These are phyloP conservation scores for Bellardia pandia DNA, from an alignment of 2,888 invertebrate genomes.

Conservation along the genomic window DNA sequence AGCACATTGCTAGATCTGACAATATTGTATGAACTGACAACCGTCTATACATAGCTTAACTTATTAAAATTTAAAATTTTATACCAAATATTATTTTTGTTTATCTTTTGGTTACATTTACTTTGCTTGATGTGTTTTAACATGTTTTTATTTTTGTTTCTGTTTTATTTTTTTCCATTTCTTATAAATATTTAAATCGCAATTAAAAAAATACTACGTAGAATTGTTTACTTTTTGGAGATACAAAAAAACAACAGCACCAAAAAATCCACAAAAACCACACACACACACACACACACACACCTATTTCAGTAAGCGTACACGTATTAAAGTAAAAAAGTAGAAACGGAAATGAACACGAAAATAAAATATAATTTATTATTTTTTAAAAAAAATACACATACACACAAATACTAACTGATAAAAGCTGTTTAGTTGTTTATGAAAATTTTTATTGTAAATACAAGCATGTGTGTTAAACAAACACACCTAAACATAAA, in stretches of 20 bases:
- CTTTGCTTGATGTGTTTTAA: neutral
- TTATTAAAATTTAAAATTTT: slow-evolving; percentile 21
- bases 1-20: no score
- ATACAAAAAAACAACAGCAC: neutral
- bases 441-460: neutral
- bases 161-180: neutral
- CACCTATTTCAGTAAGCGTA: neutral
- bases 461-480: neutral
- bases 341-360: slow-evolving; percentile 38
- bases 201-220: slow-evolving; percentile 53
- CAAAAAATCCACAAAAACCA: slow-evolving; percentile 26
- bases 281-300: neutral
- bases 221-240: neutral
- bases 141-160: neutral
- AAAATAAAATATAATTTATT: slow-evolving; percentile 37
- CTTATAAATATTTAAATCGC: slow-evolving; percentile 60
- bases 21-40: no score
- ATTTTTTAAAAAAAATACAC: neutral
- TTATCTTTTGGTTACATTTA: slow-evolving; percentile 1
- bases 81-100: slow-evolving; percentile 1
- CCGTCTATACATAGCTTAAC: no score
- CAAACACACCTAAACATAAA: neutral
- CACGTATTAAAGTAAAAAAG: neutral
- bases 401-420: neutral
- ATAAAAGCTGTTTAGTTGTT: slow-evolving; percentile 9